phyloP scores from a whole-genome alignment of 2,888 invertebrate genomes.

The Strigamia transsilvanica region DNA sequence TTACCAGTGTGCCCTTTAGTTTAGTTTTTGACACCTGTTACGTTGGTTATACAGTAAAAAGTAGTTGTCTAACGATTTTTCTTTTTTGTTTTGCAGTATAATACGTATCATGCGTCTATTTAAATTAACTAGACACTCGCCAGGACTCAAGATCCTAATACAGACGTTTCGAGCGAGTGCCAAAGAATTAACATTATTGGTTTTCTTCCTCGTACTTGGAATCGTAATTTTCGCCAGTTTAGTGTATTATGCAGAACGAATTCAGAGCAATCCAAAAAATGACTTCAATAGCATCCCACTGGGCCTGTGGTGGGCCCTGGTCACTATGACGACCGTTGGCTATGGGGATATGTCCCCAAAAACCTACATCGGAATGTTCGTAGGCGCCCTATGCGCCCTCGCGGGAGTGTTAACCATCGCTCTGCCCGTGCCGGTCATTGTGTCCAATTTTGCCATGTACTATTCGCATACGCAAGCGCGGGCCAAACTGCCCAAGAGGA shows the following conservation, averaged over 20 bases:
- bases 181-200: slow-evolving; percentile 92
- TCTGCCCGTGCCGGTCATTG: slow-evolving; percentile 98
- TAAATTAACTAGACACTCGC: slow-evolving; percentile 95
- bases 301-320: slow-evolving; percentile 98
- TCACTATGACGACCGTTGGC: slow-evolving; percentile 98
- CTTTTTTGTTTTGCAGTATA: slow-evolving; percentile 67
- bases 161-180: slow-evolving; percentile 97
- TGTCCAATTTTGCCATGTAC: slow-evolving; percentile 87
- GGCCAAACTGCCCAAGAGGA: slow-evolving; percentile 98
- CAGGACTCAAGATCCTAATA: slow-evolving; percentile 96
- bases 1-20: no score
- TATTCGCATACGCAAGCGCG: slow-evolving; percentile 82
- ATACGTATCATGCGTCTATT: slow-evolving; percentile 97
- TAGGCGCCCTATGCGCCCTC: slow-evolving; percentile 95
- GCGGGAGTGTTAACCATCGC: slow-evolving; percentile 99
- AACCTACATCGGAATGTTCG: slow-evolving; percentile 98
- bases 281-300: slow-evolving; percentile 98
- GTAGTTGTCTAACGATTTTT: not conserved
- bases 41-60: not conserved
- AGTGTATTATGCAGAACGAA: slow-evolving; percentile 97
- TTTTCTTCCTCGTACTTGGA: slow-evolving; percentile 97
- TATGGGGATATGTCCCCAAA: slow-evolving; percentile 99
- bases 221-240: slow-evolving; percentile 98
- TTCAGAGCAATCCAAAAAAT: slow-evolving; percentile 82
- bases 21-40: no score